These are phyloP conservation scores for Noctua comes DNA, from an alignment of 2,888 invertebrate species.

Conservation along the genomic window DNA sequence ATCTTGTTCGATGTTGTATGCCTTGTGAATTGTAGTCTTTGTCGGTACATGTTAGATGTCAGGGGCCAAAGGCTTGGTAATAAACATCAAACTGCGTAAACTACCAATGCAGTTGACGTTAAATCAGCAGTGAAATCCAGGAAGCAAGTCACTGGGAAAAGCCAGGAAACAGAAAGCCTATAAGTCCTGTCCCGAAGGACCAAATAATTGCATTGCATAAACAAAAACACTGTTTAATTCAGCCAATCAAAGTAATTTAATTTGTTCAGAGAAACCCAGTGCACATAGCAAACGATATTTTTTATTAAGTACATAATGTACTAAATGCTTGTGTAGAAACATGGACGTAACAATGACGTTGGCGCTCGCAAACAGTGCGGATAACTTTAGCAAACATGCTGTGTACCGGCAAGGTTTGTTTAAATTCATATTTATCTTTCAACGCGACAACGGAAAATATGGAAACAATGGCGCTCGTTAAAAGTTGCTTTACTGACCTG, in stretches of 20 bases:
- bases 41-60: background rate
- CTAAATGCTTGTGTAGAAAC: slow-evolving; percentile 34
- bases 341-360: slow-evolving; percentile 60
- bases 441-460: slow-evolving; percentile 55
- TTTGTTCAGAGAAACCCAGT: background rate
- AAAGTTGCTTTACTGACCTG: slow-evolving; percentile 30
- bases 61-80: background rate
- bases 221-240: background rate
- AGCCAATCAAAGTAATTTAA: background rate
- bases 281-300: slow-evolving; percentile 17
- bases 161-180: background rate
- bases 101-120: background rate
- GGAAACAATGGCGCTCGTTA: slow-evolving; percentile 57
- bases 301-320: slow-evolving; percentile 33
- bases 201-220: slow-evolving; percentile 3
- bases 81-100: background rate
- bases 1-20: background rate
- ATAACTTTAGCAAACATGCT: slow-evolving; percentile 58
- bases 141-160: slow-evolving; percentile 18
- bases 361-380: slow-evolving; percentile 56
- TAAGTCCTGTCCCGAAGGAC: background rate
- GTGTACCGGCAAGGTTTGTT: slow-evolving; percentile 40
- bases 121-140: background rate
- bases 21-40: background rate
- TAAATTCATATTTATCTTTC: slow-evolving; percentile 55